phyloP scores from a whole-genome alignment of 2,113 vertebrate genomes.

The Engraulis encrasicolus region DNA sequence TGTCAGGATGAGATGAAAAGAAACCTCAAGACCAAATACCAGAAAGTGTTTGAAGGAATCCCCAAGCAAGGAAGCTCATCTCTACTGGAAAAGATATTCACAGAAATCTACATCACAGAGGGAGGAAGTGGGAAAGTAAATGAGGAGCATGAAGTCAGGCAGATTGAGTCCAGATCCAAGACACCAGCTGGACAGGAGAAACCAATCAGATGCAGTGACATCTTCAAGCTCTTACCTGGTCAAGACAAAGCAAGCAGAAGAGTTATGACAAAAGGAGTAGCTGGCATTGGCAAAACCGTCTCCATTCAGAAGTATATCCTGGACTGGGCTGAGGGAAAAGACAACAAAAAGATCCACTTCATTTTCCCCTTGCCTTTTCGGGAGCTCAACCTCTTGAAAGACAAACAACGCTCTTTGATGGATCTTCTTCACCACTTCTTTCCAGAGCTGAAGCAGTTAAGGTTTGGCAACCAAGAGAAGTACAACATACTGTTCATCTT shows the following conservation, averaged over 20 bases:
- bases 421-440: background rate
- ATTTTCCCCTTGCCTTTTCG: background rate
- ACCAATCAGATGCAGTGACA: too few relatives aligned
- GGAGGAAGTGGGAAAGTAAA: background rate
- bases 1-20: too few relatives aligned
- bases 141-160: constrained; percentile 5
- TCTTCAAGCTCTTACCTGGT: background rate
- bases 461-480: background rate
- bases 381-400: background rate
- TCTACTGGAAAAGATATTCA: background rate
- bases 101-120: background rate
- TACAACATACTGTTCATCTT: too few relatives aligned
- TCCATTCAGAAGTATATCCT: background rate
- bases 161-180: background rate
- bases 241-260: background rate
- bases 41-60: too few relatives aligned
- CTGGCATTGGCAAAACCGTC: too few relatives aligned
- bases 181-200: background rate
- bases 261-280: background rate
- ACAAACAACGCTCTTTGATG: background rate
- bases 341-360: background rate
- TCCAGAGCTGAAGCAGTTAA: background rate
- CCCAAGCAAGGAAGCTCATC: too few relatives aligned
- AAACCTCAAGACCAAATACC: too few relatives aligned
- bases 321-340: background rate